Percentiles rank a stretch among this genome's conserved stretches.
Evolutionary conservation across 2,888 invertebrate species (phyloP).

Genomic region (Alentia gelatinosa): DNA sequence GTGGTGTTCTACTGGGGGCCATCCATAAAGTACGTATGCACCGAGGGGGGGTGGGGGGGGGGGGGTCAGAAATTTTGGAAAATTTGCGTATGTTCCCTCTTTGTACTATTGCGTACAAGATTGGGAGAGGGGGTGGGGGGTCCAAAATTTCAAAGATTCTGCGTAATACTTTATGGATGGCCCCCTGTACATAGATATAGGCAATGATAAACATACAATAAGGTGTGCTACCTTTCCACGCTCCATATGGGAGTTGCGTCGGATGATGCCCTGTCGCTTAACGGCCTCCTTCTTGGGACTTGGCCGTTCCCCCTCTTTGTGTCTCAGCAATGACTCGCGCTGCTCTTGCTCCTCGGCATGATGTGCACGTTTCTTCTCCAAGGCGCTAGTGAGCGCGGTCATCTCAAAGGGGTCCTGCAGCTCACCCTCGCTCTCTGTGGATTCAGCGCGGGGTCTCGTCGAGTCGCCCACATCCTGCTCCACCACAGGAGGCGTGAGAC

Average conservation of each 20-base stretch:
- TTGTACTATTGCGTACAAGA: too few species aligned
- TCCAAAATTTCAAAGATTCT: too few species aligned
- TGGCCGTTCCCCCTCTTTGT: conserved; percentile 40
- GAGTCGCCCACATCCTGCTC: neutral
- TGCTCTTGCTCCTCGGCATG: conserved; percentile 60
- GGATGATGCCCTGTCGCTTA: conserved; percentile 7
- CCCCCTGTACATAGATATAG: too few species aligned
- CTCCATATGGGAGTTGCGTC: conserved; percentile 50
- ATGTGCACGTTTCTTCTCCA: conserved; percentile 62
- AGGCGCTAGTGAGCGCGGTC: conserved; percentile 59
- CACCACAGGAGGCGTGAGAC: too few species aligned
- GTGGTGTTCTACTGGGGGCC: too few species aligned
- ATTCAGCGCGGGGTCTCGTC: neutral
- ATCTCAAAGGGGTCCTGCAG: conserved; percentile 67
- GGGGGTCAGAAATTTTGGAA: too few species aligned
- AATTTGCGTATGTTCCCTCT: too few species aligned
- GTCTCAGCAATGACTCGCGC: conserved; percentile 21
- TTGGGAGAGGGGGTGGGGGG: too few species aligned
- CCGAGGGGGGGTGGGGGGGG: too few species aligned
- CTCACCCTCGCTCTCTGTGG: conserved; percentile 53
- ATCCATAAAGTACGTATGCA: too few species aligned
- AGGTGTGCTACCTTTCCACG: conserved; percentile 49
- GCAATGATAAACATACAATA: too few species aligned
- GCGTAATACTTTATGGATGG: too few species aligned
- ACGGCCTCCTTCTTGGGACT: conserved; percentile 7